Evolutionary conservation across 1,140 invertebrate genomes (phyloP).

Genomic region (Acromyrmex echinatior): DNA sequence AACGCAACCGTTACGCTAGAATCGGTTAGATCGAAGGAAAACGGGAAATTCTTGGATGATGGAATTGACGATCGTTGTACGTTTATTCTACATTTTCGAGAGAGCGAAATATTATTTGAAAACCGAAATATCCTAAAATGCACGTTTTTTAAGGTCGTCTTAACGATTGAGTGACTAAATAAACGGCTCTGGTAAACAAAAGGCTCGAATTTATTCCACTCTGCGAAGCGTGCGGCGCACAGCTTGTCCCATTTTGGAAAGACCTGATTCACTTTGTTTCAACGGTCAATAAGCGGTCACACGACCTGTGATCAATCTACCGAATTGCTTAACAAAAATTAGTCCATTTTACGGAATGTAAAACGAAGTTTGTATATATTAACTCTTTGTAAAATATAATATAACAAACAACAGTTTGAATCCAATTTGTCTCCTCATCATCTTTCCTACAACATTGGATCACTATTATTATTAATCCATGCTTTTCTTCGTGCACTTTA

Average conservation of each 20-base stretch:
- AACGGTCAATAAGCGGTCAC: conserved; percentile 63
- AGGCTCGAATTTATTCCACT: conserved; percentile 74
- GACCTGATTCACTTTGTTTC: conserved; percentile 73
- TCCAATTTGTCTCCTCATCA: neutral
- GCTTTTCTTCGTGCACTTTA: neutral
- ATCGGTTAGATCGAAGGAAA: neutral
- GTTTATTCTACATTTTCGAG: neutral
- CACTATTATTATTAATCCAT: conserved; percentile 17
- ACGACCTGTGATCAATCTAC: conserved; percentile 67
- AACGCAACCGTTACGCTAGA: neutral
- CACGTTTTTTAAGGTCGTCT: conserved; percentile 49
- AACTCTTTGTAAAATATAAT: neutral
- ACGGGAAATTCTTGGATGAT: conserved; percentile 3
- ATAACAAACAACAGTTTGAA: neutral
- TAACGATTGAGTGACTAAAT: conserved; percentile 67
- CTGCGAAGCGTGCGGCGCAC: conserved; percentile 65
- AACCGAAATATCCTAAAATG: neutral
- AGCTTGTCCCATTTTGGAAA: conserved; percentile 65
- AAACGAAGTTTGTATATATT: neutral
- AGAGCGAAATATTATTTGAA: neutral
- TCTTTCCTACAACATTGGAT: too few relatives aligned
- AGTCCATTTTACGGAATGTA: conserved; percentile 15
- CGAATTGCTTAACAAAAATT: conserved; percentile 63
- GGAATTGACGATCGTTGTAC: conserved; percentile 18
- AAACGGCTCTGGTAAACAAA: conserved; percentile 69